Conservation (phyloP, 1,140 invertebrate species). For the Lucilia cuprina region DNA sequence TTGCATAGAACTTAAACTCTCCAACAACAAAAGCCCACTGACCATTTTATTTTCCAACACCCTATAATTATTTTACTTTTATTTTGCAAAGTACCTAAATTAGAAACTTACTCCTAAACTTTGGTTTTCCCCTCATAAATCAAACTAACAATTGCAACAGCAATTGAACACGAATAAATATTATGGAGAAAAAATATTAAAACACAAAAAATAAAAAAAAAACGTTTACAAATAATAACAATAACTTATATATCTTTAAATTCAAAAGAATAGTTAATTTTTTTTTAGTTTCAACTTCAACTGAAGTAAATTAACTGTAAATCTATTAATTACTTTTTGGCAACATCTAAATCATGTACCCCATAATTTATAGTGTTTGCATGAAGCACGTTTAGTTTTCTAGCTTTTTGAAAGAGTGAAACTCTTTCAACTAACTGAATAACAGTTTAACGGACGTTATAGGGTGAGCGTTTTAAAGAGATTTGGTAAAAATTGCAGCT, state of each 20-base stretch:
- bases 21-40: neutral
- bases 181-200: neutral
- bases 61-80: neutral
- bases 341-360: slow-evolving; percentile 6
- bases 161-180: neutral
- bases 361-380: neutral
- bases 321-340: slow-evolving; percentile 14
- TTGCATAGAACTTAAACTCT: no score
- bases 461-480: no score
- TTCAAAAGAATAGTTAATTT: neutral
- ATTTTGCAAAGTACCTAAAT: neutral
- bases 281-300: neutral
- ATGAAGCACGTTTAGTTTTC: no score
- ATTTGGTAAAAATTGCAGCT: no score
- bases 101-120: neutral
- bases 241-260: neutral
- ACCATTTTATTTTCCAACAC: neutral
- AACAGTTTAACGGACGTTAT: no score
- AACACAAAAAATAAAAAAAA: neutral
- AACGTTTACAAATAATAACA: neutral
- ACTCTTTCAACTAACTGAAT: no score
- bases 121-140: neutral
- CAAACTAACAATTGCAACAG: neutral
- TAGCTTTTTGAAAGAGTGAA: no score
- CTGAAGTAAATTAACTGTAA: slow-evolving; percentile 8